Base-by-base conservation (phyloP, 2,888 invertebrate genomes). In the Lordiphosa andalusiaca region DNA sequence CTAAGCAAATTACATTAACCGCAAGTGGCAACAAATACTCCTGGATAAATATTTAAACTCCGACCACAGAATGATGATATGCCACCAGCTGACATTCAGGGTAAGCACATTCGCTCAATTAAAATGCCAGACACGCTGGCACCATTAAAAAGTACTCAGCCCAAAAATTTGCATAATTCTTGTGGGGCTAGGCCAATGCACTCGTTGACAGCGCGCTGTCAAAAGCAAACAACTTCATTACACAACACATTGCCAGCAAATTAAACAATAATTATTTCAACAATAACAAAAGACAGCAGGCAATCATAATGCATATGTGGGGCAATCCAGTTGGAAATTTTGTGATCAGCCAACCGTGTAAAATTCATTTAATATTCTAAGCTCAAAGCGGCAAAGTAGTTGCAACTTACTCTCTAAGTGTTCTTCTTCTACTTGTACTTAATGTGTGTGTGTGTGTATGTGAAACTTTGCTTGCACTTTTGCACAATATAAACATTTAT, bases 221-320 rank as follows among this genome's bases (percentile, higher is more conserved):
- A 58, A 56, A 25, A 38, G 33, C 41, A 83, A 80, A 67, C 58
- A 65, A 62, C 56, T 68, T 67, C 58, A 80, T 83, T 67, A 62
- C 60, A 72, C 55, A 67, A 40, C 33, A 44, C 42, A 67, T 49
- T 51, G 58, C 63, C 41, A 59, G 65, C 84, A 80, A 77, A 84
- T 77, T 76, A 76, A 81, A 81, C 71, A 68, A 84, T 77, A 73
- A 77, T 81, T 73, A 84, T 80, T 75, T 77, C 70, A 63, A 59
- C 69, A 69, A 75, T 73, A 67, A 61, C 60, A 67, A 67, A 56
- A 67, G 66, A 30, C 30, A 61, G 38, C 62, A 56, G 58, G 44
- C 56, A 68, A 62, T 52, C 57, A 57, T 62, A 57, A 52, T 54
- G 47, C 55, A 67, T 51, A 51, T 61, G 61, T 61, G 61, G 16